A percentile compares a stretch with the other conserved stretches of the same genome.
phyloP scores from a whole-genome alignment of 2,797 vertebrate genomes.

The Sebastiscus albofasciatus region DNA sequence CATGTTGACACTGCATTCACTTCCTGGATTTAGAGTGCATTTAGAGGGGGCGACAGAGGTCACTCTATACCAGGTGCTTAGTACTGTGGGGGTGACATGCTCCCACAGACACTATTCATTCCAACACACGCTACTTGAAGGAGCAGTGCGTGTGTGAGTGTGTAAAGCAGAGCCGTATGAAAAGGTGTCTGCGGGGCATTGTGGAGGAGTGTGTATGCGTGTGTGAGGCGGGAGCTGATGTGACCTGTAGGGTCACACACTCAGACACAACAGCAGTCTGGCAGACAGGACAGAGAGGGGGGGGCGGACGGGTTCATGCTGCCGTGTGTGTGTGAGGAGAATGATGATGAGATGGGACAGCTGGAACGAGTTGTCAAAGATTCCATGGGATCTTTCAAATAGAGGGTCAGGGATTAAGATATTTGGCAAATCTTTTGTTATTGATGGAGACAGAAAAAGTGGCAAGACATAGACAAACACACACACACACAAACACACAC shows the following conservation, averaged over 20 bases:
- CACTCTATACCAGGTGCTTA: constrained; percentile 57
- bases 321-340: constrained; percentile 59
- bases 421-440: constrained; percentile 76
- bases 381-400: constrained; percentile 73
- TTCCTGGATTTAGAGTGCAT: constrained; percentile 37
- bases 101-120: constrained; percentile 60
- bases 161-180: constrained; percentile 31
- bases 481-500: constrained; percentile 40
- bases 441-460: constrained; percentile 56
- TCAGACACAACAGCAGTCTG: constrained; percentile 84
- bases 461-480: constrained; percentile 33
- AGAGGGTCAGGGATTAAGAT: constrained; percentile 68
- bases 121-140: constrained; percentile 58
- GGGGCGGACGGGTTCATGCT: constrained; percentile 14
- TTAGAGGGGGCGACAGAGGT: constrained; percentile 25
- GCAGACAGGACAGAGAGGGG: constrained; percentile 63
- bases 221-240: constrained; percentile 59
- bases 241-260: constrained; percentile 75
- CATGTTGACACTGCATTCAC: constrained; percentile 45
- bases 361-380: constrained; percentile 74
- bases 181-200: constrained; percentile 53
- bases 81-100: constrained; percentile 36
- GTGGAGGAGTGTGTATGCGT: constrained; percentile 55
- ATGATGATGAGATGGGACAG: constrained; percentile 79
- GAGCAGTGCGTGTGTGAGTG: constrained; percentile 16